These are phyloP conservation scores for Enteromius radiatus DNA, from an alignment of 2,797 vertebrate genomes.

Conservation along the genomic window DNA sequence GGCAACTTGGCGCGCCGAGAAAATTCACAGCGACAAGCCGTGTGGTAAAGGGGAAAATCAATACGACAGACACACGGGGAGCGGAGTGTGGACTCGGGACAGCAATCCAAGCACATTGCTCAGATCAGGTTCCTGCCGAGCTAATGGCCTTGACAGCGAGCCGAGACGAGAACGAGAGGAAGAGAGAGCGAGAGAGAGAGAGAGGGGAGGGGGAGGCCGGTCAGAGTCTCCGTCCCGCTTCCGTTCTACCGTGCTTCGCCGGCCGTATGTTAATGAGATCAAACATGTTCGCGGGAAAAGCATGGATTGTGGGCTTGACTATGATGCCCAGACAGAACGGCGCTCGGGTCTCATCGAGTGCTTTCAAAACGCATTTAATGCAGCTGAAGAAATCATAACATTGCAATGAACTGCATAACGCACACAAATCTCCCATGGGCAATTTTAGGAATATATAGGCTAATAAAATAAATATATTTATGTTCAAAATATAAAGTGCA, in stretches of 20 bases:
- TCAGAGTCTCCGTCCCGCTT: conserved; percentile 56
- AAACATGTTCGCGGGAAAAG: conserved; percentile 59
- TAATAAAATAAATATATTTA: background rate
- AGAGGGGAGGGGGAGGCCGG: conserved; percentile 67
- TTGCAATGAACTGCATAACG: background rate
- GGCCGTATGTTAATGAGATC: conserved; percentile 77
- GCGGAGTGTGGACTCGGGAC: conserved; percentile 93
- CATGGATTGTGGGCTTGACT: conserved; percentile 34
- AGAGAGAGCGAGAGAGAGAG: background rate
- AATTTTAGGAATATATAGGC: background rate
- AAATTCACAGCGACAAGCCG: conserved; percentile 98
- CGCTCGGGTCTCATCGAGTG: background rate
- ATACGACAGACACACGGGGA: conserved; percentile 98
- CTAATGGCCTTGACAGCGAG: conserved; percentile 92
- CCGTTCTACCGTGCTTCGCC: conserved; percentile 67
- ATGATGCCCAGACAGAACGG: background rate
- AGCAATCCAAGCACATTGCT: conserved; percentile 98
- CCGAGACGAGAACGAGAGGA: conserved; percentile 60
- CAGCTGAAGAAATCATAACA: background rate
- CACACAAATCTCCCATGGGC: background rate
- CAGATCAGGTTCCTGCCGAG: conserved; percentile 90
- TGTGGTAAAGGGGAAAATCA: conserved; percentile 93
- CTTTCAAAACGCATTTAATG: background rate
- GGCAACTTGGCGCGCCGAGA: conserved; percentile 86
- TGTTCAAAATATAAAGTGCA: background rate